Evolutionary conservation across 2,113 vertebrate species (phyloP).

Genomic region (Pelusios castaneus): DNA sequence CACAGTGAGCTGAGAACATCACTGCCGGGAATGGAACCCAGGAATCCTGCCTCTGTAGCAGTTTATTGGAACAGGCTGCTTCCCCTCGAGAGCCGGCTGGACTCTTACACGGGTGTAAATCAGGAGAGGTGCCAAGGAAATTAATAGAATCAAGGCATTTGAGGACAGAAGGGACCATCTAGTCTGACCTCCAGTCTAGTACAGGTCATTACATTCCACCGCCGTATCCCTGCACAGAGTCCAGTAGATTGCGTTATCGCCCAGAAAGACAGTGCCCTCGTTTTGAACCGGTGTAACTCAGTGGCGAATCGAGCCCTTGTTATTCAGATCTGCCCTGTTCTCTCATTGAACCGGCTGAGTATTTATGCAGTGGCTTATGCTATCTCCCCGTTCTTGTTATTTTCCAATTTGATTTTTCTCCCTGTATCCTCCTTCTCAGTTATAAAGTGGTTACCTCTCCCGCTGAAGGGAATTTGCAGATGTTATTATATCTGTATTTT

Average conservation of each 20-base stretch:
- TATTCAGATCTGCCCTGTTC: background rate
- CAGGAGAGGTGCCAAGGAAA: background rate
- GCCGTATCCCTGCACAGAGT: background rate
- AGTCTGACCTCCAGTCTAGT: fast-evolving
- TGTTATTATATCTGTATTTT: background rate
- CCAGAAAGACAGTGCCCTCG: background rate
- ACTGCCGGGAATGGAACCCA: background rate
- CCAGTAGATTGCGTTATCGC: background rate
- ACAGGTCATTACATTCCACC: fast-evolving
- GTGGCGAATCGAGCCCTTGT: background rate
- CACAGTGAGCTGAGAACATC: fast-evolving
- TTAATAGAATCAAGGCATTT: background rate
- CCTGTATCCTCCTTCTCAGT: fast-evolving
- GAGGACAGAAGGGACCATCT: background rate
- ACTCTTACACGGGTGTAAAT: fast-evolving
- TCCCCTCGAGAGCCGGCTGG: background rate
- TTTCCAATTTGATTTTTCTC: background rate
- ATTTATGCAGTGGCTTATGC: fast-evolving
- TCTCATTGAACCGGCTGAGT: fast-evolving
- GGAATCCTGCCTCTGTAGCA: background rate
- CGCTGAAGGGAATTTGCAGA: fast-evolving
- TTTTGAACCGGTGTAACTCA: background rate
- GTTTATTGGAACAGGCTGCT: fast-evolving
- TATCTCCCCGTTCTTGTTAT: fast-evolving
- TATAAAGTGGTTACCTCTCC: background rate